A percentile compares a stretch with the other conserved stretches of the same genome.
phyloP scores from a whole-genome alignment of 2,113 vertebrate species.

The Clarias gariepinus region DNA sequence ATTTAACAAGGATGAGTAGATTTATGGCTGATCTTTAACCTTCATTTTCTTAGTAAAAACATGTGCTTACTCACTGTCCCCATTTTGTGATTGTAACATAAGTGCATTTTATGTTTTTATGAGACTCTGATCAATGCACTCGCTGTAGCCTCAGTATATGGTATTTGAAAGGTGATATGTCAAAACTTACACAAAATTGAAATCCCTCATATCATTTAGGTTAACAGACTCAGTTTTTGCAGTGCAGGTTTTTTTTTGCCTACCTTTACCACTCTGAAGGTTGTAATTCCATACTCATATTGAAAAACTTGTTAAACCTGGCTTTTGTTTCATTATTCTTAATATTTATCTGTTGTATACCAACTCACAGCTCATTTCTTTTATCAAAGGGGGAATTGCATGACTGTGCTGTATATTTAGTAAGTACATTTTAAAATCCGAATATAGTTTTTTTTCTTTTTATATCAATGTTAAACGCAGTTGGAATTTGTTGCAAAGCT shows the following conservation, averaged over 20 bases:
- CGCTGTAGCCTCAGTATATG: slow-evolving; percentile 58
- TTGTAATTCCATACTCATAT: slow-evolving; percentile 65
- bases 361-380: slow-evolving; percentile 82
- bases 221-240: slow-evolving; percentile 53
- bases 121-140: slow-evolving; percentile 67
- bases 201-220: slow-evolving; percentile 38
- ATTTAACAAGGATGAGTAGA: slow-evolving; percentile 58
- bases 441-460: slow-evolving; percentile 82
- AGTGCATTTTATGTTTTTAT: slow-evolving; percentile 66
- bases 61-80: slow-evolving; percentile 68
- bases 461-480: slow-evolving; percentile 85
- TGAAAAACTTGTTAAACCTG: slow-evolving; percentile 73
- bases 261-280: slow-evolving; percentile 61
- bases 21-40: slow-evolving; percentile 51
- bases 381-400: slow-evolving; percentile 94
- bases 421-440: slow-evolving; percentile 80
- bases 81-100: slow-evolving; percentile 73
- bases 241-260: slow-evolving; percentile 58
- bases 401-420: slow-evolving; percentile 99
- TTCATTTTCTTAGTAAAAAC: slow-evolving; percentile 62
- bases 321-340: slow-evolving; percentile 79
- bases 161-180: slow-evolving; percentile 5
- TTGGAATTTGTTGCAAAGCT: slow-evolving; percentile 94
- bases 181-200: slow-evolving; percentile 15
- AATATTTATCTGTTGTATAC: slow-evolving; percentile 82